Conservation (phyloP, 2,113 vertebrate genomes). For the Lophura nycthemera region DNA sequence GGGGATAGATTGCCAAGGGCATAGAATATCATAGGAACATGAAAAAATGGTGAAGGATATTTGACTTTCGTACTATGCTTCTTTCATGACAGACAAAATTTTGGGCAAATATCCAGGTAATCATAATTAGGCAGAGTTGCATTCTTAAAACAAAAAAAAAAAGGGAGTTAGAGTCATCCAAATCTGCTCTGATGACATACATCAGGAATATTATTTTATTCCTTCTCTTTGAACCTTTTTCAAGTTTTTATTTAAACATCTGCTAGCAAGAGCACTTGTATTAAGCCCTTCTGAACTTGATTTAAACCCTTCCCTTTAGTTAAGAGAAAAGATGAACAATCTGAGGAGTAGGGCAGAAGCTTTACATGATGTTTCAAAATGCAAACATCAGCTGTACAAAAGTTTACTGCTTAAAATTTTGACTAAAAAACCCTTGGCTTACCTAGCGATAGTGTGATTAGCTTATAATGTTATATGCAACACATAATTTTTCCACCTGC, state of each 20-base stretch:
- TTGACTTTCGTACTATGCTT: conserved; percentile 42
- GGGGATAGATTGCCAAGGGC: conserved; percentile 1
- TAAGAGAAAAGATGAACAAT: not conserved
- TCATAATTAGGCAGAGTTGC: conserved; percentile 26
- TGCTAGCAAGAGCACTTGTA: conserved; percentile 3
- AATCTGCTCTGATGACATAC: conserved; percentile 31
- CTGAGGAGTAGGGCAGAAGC: conserved; percentile 26
- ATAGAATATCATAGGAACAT: not conserved
- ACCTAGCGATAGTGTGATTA: conserved; percentile 27
- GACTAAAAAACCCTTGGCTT: conserved; percentile 49
- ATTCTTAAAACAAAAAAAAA: conserved; percentile 11
- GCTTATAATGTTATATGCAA: not conserved
- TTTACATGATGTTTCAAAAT: conserved; percentile 30
- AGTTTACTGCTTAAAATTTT: conserved; percentile 40
- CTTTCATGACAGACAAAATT: conserved; percentile 26
- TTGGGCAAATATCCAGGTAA: conserved; percentile 63
- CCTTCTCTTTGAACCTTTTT: conserved; percentile 55
- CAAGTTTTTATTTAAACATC: conserved; percentile 3
- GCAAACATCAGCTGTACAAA: conserved; percentile 22
- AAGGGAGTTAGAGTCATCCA: not conserved
- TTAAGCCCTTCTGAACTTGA: conserved; percentile 1
- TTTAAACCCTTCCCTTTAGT: not conserved
- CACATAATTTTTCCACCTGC: conserved; percentile 29
- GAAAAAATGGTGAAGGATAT: conserved; percentile 39
- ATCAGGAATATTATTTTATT: conserved; percentile 43